Evolutionary conservation across 2,113 vertebrate genomes (phyloP).

Genomic region (Anthoscopus minutus): DNA sequence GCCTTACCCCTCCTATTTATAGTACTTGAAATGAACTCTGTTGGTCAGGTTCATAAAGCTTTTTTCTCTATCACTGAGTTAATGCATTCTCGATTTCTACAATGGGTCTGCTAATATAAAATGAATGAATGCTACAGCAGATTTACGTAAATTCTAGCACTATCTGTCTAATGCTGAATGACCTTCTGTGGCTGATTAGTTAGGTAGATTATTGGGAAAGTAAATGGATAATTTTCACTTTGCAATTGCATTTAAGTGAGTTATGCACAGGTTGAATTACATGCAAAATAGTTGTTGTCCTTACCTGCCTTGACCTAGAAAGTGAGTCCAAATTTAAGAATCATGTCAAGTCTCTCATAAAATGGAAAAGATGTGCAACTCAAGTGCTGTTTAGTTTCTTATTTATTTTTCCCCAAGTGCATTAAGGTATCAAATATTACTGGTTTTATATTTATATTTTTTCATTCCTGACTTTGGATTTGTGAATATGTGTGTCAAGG

Average conservation of each 20-base stretch:
- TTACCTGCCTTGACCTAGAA: neutral
- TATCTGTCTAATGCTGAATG: neutral
- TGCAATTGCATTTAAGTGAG: neutral
- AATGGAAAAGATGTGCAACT: neutral
- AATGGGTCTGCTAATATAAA: neutral
- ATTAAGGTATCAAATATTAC: neutral
- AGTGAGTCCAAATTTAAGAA: neutral
- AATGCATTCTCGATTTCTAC: neutral
- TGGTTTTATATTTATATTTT: neutral
- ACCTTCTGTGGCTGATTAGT: neutral
- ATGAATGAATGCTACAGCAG: neutral
- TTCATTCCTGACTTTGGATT: neutral
- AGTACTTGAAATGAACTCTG: neutral
- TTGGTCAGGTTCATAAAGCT: neutral
- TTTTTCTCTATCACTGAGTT: neutral
- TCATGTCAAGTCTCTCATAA: neutral
- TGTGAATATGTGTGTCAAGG: neutral
- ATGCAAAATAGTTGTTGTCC: neutral
- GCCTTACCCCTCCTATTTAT: neutral
- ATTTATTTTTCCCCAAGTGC: accelerated
- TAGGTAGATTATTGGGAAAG: neutral
- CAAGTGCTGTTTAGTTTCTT: neutral
- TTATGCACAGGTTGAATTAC: neutral
- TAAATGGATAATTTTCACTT: neutral
- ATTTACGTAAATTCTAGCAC: neutral